Evolutionary conservation across 2,888 invertebrate species (phyloP).

Genomic region (Pimpla rufipes): DNA sequence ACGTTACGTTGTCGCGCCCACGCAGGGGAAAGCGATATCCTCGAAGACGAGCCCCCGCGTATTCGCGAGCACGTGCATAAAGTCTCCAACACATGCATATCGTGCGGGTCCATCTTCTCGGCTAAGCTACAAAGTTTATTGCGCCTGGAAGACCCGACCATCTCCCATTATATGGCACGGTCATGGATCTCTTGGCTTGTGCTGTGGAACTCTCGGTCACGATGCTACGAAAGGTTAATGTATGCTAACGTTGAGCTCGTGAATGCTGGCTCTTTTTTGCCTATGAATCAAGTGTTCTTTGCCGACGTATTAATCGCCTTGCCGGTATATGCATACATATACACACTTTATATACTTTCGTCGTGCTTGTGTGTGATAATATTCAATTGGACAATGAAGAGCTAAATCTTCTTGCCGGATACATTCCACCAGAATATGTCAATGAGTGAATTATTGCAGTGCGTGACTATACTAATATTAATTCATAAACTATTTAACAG

Average conservation of each 20-base stretch:
- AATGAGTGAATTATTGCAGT: conserved; percentile 3
- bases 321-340: conserved; percentile 20
- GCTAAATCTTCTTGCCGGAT: conserved; percentile 18
- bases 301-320: conserved; percentile 37
- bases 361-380: not conserved
- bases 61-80: conserved; percentile 3
- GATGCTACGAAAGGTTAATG: conserved; percentile 73
- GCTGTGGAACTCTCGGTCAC: not conserved
- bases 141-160: conserved; percentile 3
- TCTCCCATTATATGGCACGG: conserved; percentile 14
- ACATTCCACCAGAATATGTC: conserved; percentile 31
- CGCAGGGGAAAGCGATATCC: conserved; percentile 18
- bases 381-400: not conserved
- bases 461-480: not conserved
- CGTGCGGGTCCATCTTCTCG: not conserved
- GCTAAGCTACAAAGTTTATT: conserved; percentile 30
- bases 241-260: conserved; percentile 69
- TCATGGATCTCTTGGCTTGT: conserved; percentile 9
- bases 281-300: conserved; percentile 37
- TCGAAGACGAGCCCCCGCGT: conserved; percentile 8
- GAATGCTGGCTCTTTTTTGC: conserved; percentile 39
- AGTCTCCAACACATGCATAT: conserved; percentile 19
- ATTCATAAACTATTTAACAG: conserved; percentile 10
- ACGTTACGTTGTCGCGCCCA: conserved; percentile 6
- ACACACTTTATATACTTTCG: not conserved